Conservation (phyloP, 2,888 invertebrate species). For the Hydropsyche betteni region DNA sequence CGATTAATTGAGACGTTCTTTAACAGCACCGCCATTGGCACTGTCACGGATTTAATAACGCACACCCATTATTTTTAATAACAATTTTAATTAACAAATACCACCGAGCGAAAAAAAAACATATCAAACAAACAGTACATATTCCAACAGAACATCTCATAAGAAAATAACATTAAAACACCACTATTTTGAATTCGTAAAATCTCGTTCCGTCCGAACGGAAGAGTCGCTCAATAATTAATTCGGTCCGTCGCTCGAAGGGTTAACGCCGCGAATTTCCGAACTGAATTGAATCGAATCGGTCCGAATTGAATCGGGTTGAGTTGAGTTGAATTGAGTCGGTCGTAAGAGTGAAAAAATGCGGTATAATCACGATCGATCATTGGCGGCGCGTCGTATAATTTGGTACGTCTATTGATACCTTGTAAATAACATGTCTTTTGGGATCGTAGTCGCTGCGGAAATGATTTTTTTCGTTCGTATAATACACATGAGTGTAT, state of each 20-base stretch:
- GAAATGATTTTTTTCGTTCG: not conserved
- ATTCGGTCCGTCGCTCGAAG: too few species aligned
- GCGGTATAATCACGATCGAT: slow-evolving; percentile 11
- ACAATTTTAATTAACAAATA: slow-evolving; percentile 13
- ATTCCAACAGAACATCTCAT: too few species aligned
- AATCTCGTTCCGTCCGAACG: too few species aligned
- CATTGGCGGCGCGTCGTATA: slow-evolving; percentile 1
- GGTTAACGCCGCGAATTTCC: too few species aligned
- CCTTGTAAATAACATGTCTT: slow-evolving; percentile 16
- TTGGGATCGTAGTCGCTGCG: not conserved
- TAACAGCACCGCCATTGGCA: not conserved
- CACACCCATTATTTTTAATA: slow-evolving; percentile 15
- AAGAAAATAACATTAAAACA: too few species aligned
- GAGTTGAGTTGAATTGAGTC: too few species aligned
- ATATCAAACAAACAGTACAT: too few species aligned
- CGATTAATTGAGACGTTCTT: slow-evolving; percentile 11
- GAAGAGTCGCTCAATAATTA: too few species aligned
- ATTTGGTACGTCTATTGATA: slow-evolving; percentile 13
- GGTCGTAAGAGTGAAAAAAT: not conserved
- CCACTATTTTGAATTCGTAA: too few species aligned
- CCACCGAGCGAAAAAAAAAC: too few species aligned
- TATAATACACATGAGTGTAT: not conserved
- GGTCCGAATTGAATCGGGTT: too few species aligned
- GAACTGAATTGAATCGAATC: too few species aligned
- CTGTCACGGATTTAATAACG: slow-evolving; percentile 16